Conservation (phyloP, 2,113 vertebrate genomes). For the Serinus canaria region DNA sequence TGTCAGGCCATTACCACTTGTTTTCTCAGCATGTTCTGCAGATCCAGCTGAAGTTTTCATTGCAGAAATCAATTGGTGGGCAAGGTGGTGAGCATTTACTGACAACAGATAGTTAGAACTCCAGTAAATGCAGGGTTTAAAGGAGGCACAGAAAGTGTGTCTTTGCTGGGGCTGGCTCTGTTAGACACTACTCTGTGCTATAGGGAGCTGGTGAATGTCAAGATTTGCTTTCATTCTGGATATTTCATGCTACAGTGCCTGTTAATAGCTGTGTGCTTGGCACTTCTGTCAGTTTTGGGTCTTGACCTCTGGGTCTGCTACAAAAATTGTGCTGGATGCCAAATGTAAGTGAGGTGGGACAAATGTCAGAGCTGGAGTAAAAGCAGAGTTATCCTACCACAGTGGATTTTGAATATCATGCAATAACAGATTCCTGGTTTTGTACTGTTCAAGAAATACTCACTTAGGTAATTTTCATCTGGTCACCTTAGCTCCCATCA, state of each 20-base stretch:
- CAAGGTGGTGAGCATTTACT: not conserved
- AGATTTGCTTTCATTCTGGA: not conserved
- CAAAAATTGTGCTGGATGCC: not conserved
- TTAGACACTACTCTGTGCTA: not conserved
- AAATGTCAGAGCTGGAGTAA: not conserved
- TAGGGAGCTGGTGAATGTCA: not conserved
- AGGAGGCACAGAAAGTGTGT: not conserved
- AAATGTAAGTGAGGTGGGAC: not conserved
- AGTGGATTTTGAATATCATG: not conserved
- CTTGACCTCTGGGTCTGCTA: not conserved
- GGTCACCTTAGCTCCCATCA: not conserved
- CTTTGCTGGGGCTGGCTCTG: not conserved
- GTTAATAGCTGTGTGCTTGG: not conserved
- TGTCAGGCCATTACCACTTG: not conserved
- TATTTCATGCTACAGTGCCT: not conserved
- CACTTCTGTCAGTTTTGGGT: not conserved
- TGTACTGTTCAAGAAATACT: not conserved
- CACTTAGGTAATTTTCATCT: not conserved
- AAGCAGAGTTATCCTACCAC: not conserved
- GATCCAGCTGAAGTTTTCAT: not conserved
- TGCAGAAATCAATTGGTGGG: not conserved
- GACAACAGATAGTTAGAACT: not conserved
- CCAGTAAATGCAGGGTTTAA: not conserved
- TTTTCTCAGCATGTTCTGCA: conserved; percentile 7
- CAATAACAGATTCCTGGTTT: not conserved